Base-by-base conservation (phyloP, 2,797 vertebrate species). In the Brachymystax lenok region DNA sequence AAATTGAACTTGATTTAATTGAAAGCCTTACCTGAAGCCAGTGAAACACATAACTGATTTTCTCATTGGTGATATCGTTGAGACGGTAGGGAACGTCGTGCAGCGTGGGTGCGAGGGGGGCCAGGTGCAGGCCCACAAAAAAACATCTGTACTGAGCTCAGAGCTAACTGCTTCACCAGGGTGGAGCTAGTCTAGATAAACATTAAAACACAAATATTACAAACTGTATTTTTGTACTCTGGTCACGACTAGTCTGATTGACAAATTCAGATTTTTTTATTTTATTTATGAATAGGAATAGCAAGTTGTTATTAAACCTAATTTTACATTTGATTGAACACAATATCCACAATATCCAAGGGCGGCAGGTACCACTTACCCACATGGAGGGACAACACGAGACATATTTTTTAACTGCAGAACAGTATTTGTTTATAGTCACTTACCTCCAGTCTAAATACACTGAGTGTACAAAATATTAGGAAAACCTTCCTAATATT, bases 301-400 rank as follows among this genome's bases (percentile, higher is more conserved):
- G 40, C 40, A 40, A 35, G 35, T 4, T 50, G 35, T 24, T 40
- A 40, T 13, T 51, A 2, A 30, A 54, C 28, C 8, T 84, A 99
- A 97, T 96, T 96, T 0, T 97, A 99, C 98, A 99, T 99, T 79
- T 96, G 95, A n/a, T 89, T 95, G 93, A 93, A 95, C 0, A 91
- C 90, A 0, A 91, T 84, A 28, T 99, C 96, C 87, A 24, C 24
- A 24, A 24, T 24, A 24, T 24, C 24, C 24, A 24, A 24, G 24
- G 24, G 24, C 24, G 24, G 24, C 24, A 24, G 24, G 24, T 24
- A 24, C 98, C 98, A 99, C 88, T 94, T 93, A n/a, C 97, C 98
- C 83, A 98, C 96, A 98, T 99, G 81, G 83, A 85, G 35, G 21
- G 21, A 61, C 19, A n/a, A 21, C 56, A 61, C 56, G 8, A 21